Percentiles rank a stretch among this genome's conserved stretches.
phyloP scores from a whole-genome alignment of 2,797 vertebrate genomes.

The Coreius guichenoti region DNA sequence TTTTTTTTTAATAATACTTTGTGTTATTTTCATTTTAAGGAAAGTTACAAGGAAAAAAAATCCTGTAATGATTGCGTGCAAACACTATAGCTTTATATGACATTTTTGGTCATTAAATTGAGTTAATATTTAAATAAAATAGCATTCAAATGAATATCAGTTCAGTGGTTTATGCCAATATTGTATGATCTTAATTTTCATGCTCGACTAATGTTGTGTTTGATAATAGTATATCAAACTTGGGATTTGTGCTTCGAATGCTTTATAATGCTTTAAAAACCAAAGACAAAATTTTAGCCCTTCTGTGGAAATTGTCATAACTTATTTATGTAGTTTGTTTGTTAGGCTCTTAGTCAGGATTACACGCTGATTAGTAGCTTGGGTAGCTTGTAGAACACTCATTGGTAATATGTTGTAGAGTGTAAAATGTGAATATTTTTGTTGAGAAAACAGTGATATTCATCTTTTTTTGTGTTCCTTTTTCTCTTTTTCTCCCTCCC shows the following conservation, averaged over 20 bases:
- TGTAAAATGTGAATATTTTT: conserved; percentile 25
- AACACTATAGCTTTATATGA: no score
- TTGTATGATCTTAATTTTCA: neutral
- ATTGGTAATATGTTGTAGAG: conserved; percentile 6
- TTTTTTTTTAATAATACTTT: neutral
- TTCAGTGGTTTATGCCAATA: neutral
- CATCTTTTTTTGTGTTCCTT: conserved; percentile 9
- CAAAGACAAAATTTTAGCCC: neutral
- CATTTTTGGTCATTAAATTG: neutral
- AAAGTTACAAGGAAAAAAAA: neutral
- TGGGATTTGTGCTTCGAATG: neutral
- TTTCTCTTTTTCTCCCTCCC: conserved; percentile 1
- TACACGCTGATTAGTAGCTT: conserved; percentile 18
- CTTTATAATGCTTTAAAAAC: neutral
- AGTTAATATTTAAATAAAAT: neutral
- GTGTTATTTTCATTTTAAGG: neutral
- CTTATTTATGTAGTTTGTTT: conserved; percentile 36
- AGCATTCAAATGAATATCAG: neutral
- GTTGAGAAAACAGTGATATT: conserved; percentile 23
- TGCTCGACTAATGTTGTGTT: neutral
- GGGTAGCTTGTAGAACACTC: conserved; percentile 22
- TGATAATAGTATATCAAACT: neutral
- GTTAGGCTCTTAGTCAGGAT: conserved; percentile 4
- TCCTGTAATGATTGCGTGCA: neutral
- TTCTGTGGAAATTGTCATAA: neutral